These are phyloP conservation scores for Genyomyrus donnyi DNA, from an alignment of 2,113 vertebrate genomes.

Conservation along the genomic window DNA sequence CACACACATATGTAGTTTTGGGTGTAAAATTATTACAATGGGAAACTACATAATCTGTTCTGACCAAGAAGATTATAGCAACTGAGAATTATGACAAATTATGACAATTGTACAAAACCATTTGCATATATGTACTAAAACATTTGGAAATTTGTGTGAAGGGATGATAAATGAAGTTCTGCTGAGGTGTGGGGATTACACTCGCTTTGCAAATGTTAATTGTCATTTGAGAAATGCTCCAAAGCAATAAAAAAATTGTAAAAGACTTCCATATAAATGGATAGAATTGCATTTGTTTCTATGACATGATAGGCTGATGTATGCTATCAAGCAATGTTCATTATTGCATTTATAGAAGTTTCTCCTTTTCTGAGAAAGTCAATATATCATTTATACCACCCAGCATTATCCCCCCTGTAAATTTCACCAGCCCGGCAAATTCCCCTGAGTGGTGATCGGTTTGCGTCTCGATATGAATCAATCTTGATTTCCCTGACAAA, in stretches of 20 bases:
- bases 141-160: neutral
- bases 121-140: neutral
- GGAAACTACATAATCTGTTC: neutral
- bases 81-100: neutral
- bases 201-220: neutral
- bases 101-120: neutral
- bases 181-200: neutral
- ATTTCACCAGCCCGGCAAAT: neutral
- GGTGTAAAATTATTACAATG: neutral
- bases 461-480: neutral
- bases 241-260: neutral
- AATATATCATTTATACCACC: neutral
- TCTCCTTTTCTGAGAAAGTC: neutral
- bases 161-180: neutral
- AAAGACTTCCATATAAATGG: neutral
- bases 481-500: neutral
- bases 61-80: neutral
- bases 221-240: neutral
- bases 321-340: neutral
- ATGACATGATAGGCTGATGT: neutral
- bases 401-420: neutral
- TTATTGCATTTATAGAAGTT: neutral
- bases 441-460: neutral
- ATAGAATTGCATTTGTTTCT: neutral
- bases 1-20: neutral